Evolutionary conservation across 37 sponge, comb jelly and placozoan genomes (phyloP).

Genomic region (Chondrilla cf. caribensis): DNA sequence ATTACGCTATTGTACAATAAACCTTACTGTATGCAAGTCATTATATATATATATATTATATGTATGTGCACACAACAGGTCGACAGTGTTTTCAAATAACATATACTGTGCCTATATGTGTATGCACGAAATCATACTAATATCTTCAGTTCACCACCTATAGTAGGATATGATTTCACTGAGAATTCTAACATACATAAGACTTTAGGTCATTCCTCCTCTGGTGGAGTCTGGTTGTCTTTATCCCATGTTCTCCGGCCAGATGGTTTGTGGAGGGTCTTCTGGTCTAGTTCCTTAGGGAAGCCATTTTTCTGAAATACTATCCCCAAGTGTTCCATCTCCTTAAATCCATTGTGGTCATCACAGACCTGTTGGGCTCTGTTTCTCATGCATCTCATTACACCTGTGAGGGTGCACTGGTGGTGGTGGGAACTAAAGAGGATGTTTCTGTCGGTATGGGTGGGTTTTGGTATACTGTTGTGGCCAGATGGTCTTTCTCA

Average conservation of each 20-base stretch:
- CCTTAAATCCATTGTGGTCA: background rate
- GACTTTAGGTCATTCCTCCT: too few relatives aligned
- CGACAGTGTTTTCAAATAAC: too few relatives aligned
- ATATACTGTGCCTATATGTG: too few relatives aligned
- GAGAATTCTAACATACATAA: too few relatives aligned
- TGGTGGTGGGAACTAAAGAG: slow-evolving; percentile 36
- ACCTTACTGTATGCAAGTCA: too few relatives aligned
- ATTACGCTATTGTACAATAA: too few relatives aligned
- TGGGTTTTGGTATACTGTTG: slow-evolving; percentile 24
- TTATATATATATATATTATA: too few relatives aligned
- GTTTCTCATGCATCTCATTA: slow-evolving; percentile 20
- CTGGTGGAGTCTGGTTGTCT: too few relatives aligned
- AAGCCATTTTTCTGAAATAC: slow-evolving; percentile 5
- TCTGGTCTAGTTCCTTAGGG: background rate
- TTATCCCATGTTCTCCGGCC: background rate
- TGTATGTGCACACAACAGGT: too few relatives aligned
- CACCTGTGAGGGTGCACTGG: slow-evolving; percentile 13
- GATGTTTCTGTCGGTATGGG: slow-evolving; percentile 33
- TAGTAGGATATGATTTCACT: too few relatives aligned
- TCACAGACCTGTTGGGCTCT: slow-evolving; percentile 6
- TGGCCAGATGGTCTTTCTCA: background rate
- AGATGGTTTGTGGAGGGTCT: background rate
- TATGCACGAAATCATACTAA: too few relatives aligned
- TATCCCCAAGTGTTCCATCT: background rate
- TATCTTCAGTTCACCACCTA: too few relatives aligned